phyloP scores from a whole-genome alignment of 2,797 vertebrate species.

The Gallinago solitaria region DNA sequence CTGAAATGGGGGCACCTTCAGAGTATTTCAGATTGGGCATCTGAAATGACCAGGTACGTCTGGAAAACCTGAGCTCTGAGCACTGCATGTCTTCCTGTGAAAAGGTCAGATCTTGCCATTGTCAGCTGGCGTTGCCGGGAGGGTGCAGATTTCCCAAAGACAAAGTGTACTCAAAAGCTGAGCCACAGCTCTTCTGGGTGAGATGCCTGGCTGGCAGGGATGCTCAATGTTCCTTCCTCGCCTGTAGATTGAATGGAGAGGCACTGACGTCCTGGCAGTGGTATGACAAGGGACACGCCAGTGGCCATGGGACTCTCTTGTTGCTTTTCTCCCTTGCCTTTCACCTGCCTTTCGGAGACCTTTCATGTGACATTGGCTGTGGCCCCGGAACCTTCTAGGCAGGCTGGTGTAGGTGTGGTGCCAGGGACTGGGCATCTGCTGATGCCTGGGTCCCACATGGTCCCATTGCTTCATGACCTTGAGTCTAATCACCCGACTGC shows the following conservation, averaged over 20 bases:
- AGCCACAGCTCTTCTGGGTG: neutral
- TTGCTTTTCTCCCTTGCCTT: neutral
- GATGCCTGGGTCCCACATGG: accelerated
- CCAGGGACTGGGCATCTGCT: neutral
- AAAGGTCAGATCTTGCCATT: neutral
- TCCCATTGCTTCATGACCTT: neutral
- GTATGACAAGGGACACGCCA: accelerated
- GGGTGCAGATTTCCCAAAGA: neutral
- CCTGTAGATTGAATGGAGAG: neutral
- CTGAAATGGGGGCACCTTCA: neutral
- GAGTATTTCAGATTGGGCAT: neutral
- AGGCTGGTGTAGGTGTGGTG: accelerated
- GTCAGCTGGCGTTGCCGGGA: neutral
- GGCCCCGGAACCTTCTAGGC: neutral
- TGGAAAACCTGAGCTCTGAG: neutral
- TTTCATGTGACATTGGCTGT: accelerated
- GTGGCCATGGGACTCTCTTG: accelerated
- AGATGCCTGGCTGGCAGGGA: neutral
- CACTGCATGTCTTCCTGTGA: accelerated
- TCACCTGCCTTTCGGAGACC: neutral
- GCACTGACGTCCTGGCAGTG: neutral
- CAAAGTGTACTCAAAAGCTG: neutral
- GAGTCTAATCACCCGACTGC: accelerated
- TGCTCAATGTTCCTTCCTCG: neutral
- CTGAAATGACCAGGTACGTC: neutral